phyloP scores from a whole-genome alignment of 2,888 invertebrate species.

The Acrocyrtus sp. region DNA sequence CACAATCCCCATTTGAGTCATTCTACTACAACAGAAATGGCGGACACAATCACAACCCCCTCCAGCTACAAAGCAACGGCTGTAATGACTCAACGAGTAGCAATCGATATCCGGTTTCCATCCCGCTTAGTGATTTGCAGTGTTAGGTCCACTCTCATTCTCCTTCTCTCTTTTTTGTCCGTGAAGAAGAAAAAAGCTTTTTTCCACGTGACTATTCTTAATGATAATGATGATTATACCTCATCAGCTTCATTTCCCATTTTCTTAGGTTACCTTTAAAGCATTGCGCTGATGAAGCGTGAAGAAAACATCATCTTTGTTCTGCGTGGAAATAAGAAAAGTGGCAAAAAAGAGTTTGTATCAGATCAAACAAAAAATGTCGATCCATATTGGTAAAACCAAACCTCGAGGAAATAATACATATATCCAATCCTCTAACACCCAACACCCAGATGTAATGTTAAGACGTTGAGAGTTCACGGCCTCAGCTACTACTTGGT shows the following conservation, averaged over 20 bases:
- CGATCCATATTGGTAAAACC: too few species aligned
- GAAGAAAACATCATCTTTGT: neutral
- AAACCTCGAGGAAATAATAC: too few species aligned
- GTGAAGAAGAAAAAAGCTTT: neutral
- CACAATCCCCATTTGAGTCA: conserved; percentile 14
- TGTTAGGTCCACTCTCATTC: too few species aligned
- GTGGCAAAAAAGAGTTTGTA: neutral
- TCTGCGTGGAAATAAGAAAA: neutral
- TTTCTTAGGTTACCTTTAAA: neutral
- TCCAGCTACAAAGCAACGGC: conserved; percentile 19
- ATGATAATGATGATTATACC: neutral
- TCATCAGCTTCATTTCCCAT: neutral
- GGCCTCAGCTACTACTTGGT: too few species aligned
- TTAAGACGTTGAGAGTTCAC: too few species aligned
- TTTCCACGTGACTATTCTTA: neutral
- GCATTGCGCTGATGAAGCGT: neutral
- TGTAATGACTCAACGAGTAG: neutral
- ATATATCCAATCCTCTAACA: too few species aligned
- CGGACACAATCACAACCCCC: conserved; percentile 16
- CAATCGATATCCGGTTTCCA: conserved; percentile 26
- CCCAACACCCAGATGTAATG: too few species aligned
- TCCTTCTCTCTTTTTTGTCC: too few species aligned
- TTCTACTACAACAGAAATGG: neutral
- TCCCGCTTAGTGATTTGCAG: conserved; percentile 20
- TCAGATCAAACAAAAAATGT: neutral